Conservation (phyloP, 1,140 invertebrate species). For the Pseudobourletiella spinata region DNA sequence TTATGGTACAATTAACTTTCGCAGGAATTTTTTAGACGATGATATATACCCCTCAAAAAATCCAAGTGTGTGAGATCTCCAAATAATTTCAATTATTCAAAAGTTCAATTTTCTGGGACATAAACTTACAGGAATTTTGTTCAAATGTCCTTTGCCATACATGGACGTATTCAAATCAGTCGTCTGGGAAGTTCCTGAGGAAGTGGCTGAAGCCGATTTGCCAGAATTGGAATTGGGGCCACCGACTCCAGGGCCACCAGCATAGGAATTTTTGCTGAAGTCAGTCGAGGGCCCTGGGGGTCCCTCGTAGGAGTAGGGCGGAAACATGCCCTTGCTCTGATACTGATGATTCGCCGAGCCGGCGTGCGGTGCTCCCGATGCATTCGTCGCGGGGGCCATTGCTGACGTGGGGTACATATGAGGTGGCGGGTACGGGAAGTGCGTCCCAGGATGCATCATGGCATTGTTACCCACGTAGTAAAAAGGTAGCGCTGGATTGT, state of each 20-base stretch:
- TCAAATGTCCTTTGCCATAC: slow-evolving; percentile 30
- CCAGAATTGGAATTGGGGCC: slow-evolving; percentile 25
- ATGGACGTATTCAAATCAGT: slow-evolving; percentile 36
- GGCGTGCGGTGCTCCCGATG: slow-evolving; percentile 28
- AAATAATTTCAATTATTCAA: no score
- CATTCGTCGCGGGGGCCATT: slow-evolving; percentile 27
- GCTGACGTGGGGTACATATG: slow-evolving; percentile 31
- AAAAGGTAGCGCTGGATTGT: slow-evolving; percentile 17
- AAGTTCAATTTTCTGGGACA: no score
- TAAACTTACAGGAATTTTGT: slow-evolving; percentile 31
- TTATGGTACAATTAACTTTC: no score
- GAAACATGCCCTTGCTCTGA: slow-evolving; percentile 28
- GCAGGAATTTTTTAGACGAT: no score
- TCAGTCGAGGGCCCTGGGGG: slow-evolving; percentile 23
- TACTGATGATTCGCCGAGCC: slow-evolving; percentile 32
- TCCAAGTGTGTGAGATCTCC: no score
- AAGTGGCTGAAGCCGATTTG: slow-evolving; percentile 22
- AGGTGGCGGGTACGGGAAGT: slow-evolving; percentile 26
- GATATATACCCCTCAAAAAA: no score
- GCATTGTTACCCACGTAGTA: slow-evolving; percentile 33
- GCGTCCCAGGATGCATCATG: slow-evolving; percentile 21
- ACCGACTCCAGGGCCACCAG: slow-evolving; percentile 20
- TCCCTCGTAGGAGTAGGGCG: slow-evolving; percentile 19
- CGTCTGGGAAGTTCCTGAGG: slow-evolving; percentile 29
- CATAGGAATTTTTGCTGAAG: slow-evolving; percentile 22